Conservation (phyloP, 2,888 invertebrate species). For the Tuta absoluta region DNA sequence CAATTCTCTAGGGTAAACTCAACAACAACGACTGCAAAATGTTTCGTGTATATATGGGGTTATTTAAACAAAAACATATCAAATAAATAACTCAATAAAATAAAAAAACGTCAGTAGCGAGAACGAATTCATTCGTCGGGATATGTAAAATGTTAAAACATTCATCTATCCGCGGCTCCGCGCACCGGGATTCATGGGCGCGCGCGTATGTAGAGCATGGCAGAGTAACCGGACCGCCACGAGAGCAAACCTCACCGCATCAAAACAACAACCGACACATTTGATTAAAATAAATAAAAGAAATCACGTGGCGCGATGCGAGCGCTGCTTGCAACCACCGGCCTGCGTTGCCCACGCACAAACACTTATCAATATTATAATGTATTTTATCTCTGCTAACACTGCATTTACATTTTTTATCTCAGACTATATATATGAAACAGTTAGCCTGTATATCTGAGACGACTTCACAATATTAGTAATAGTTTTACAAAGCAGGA, state of each 20-base stretch:
- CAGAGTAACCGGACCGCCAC: conserved; percentile 65
- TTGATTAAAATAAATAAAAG: conserved; percentile 79
- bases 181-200: conserved; percentile 71
- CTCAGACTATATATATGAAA: conserved; percentile 12
- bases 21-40: conserved; percentile 49
- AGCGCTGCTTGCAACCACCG: conserved; percentile 3
- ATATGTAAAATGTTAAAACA: conserved; percentile 79
- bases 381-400: conserved; percentile 38
- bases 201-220: conserved; percentile 58
- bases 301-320: conserved; percentile 52
- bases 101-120: conserved; percentile 61
- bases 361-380: conserved; percentile 49
- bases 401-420: conserved; percentile 12
- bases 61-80: conserved; percentile 65
- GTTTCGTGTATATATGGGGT: conserved; percentile 38
- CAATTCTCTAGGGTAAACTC: conserved; percentile 47
- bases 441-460: not conserved
- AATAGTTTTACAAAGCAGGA: not conserved
- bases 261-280: conserved; percentile 70
- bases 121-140: conserved; percentile 72
- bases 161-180: conserved; percentile 72
- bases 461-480: too few species aligned
- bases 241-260: conserved; percentile 65
- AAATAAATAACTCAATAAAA: conserved; percentile 71
- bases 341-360: conserved; percentile 34